Evolutionary conservation across 2,113 vertebrate species (phyloP).

Genomic region (Mastomys natalensis): DNA sequence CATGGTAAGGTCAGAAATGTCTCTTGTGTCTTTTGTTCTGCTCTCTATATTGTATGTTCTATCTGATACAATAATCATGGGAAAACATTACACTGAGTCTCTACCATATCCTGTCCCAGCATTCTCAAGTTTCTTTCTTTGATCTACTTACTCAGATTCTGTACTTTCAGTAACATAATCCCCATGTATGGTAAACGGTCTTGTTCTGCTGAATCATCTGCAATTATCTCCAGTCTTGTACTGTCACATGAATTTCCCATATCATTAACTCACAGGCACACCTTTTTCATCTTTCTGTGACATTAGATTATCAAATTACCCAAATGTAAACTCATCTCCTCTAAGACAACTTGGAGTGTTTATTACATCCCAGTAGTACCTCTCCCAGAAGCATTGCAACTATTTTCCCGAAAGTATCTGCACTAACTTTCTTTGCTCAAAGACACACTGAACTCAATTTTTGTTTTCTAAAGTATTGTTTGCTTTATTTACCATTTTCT

Average conservation of each 20-base stretch:
- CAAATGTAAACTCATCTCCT: background rate
- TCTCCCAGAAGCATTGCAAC: background rate
- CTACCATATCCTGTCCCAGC: background rate
- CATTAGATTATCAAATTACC: background rate
- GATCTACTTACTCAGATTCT: background rate
- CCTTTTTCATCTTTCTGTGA: background rate
- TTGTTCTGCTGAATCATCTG: background rate
- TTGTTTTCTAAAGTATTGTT: background rate
- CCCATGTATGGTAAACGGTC: background rate
- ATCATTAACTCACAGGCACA: background rate
- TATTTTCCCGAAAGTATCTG: background rate
- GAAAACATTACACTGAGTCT: background rate
- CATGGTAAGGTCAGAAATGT: background rate
- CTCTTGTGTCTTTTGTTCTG: background rate
- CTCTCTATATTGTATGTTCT: background rate
- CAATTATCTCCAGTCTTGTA: background rate
- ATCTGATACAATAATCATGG: background rate
- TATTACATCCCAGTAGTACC: background rate
- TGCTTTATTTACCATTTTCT: background rate
- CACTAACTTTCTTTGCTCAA: background rate
- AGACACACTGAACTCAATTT: background rate
- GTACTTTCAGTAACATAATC: background rate
- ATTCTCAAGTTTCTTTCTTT: background rate
- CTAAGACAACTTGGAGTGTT: background rate
- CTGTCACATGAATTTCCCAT: background rate